phyloP scores from a whole-genome alignment of 2,888 invertebrate genomes.

The Heliconius sara region DNA sequence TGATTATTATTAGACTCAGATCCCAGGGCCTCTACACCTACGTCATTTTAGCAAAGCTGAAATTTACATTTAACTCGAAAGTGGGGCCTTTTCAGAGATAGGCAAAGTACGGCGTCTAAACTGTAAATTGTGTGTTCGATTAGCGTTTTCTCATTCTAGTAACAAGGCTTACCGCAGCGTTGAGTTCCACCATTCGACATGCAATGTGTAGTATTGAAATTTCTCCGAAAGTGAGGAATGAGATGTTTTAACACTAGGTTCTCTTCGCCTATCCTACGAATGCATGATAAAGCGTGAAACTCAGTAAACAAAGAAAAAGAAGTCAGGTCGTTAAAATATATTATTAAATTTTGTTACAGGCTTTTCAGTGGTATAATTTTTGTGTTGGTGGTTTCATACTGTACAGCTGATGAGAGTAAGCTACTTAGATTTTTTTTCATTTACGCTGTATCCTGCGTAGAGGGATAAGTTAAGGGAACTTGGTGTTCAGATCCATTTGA shows the following conservation, averaged over 20 bases:
- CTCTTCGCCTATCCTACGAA: no score
- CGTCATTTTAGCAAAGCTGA: no score
- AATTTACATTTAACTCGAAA: no score
- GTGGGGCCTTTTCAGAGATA: no score
- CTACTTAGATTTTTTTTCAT: no score
- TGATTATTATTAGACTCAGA: no score
- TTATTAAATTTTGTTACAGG: neutral
- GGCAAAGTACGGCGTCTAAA: neutral
- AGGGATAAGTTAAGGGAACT: neutral
- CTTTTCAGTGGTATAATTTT: neutral
- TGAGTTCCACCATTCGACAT: no score
- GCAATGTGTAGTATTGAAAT: no score
- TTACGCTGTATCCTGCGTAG: neutral
- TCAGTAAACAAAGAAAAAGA: neutral
- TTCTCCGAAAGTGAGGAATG: no score
- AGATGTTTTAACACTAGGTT: no score
- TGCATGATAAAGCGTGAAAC: no score
- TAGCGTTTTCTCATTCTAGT: neutral
- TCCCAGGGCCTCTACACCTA: no score
- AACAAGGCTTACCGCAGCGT: neutral
- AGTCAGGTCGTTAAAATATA: neutral
- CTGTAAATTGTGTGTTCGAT: neutral
- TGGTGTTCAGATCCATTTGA: neutral
- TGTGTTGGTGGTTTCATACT: neutral
- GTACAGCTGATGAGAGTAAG: neutral